Evolutionary conservation across 1,140 invertebrate species (phyloP).

Genomic region (Drosophila azteca): DNA sequence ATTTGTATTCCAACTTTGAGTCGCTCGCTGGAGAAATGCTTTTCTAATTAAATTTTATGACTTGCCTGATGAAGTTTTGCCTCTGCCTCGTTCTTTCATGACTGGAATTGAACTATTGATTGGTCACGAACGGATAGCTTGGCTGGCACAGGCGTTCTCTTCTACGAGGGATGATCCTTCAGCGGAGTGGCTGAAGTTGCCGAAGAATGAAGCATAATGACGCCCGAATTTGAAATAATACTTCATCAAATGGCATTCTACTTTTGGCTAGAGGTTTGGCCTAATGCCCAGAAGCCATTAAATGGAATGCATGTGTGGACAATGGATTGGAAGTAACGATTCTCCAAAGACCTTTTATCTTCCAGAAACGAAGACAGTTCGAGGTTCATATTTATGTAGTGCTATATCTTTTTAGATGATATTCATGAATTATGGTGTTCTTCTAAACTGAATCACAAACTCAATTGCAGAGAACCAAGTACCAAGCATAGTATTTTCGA

Average conservation of each 20-base stretch:
- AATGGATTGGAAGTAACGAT: too few relatives aligned
- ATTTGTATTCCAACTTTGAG: slow-evolving; percentile 59
- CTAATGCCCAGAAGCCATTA: too few relatives aligned
- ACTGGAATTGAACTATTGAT: slow-evolving; percentile 66
- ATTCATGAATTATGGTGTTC: too few relatives aligned
- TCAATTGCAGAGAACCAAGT: too few relatives aligned
- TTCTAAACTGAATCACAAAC: too few relatives aligned
- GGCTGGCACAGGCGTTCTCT: not conserved
- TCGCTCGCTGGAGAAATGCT: slow-evolving; percentile 66
- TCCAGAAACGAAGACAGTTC: too few relatives aligned
- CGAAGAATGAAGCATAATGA: slow-evolving; percentile 9
- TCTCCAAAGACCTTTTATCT: too few relatives aligned
- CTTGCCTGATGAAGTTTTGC: slow-evolving; percentile 68
- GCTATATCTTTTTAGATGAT: too few relatives aligned
- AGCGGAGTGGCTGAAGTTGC: slow-evolving; percentile 7
- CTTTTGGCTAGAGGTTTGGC: not conserved
- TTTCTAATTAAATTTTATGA: slow-evolving; percentile 80
- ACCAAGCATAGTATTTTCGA: not conserved
- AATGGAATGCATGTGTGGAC: too few relatives aligned
- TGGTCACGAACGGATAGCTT: slow-evolving; percentile 25
- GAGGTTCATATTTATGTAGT: too few relatives aligned
- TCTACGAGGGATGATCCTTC: slow-evolving; percentile 28
- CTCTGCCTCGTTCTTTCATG: slow-evolving; percentile 15
- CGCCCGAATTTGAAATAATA: slow-evolving; percentile 31
- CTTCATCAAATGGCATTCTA: slow-evolving; percentile 12